These are phyloP conservation scores for Hirtodrosophila duncani DNA, from an alignment of 2,888 invertebrate genomes.

Conservation along the genomic window DNA sequence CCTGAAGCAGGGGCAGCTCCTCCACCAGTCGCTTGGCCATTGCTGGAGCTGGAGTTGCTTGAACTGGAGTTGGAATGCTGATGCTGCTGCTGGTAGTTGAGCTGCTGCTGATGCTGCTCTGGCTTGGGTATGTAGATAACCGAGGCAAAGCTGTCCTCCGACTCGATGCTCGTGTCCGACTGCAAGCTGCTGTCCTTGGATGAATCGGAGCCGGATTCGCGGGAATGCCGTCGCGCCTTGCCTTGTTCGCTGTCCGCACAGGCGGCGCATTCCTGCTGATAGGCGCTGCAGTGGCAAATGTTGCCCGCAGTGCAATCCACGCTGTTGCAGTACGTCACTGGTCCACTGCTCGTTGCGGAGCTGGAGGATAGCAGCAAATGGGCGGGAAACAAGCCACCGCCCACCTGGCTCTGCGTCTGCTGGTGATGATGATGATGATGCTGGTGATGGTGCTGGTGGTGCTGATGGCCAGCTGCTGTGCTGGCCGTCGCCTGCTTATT, in stretches of 20 bases:
- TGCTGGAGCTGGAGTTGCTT: conserved; percentile 76
- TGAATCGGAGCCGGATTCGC: conserved; percentile 92
- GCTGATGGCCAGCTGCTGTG: conserved; percentile 24
- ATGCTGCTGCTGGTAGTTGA: conserved; percentile 73
- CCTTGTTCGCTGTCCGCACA: conserved; percentile 74
- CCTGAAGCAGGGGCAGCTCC: conserved; percentile 26
- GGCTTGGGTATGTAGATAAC: conserved; percentile 94
- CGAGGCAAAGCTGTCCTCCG: conserved; percentile 95
- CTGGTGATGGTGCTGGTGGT: conserved; percentile 42
- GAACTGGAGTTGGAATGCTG: conserved; percentile 76
- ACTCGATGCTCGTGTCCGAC: conserved; percentile 95
- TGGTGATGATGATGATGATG: conserved; percentile 59
- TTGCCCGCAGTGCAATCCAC: conserved; percentile 73
- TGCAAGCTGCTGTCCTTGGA: conserved; percentile 93
- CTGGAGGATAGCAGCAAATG: conserved; percentile 39
- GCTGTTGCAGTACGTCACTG: conserved; percentile 71
- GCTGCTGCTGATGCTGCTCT: conserved; percentile 79
- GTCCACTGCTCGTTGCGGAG: conserved; percentile 41
- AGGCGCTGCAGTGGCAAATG: conserved; percentile 69
- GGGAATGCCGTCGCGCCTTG: conserved; percentile 85
- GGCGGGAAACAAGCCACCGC: conserved; percentile 27
- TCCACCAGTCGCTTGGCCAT: conserved; percentile 53
- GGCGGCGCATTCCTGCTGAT: conserved; percentile 61
- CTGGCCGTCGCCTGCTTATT: conserved; percentile 16
- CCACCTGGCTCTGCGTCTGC: conserved; percentile 26